Base-by-base conservation (phyloP, 2,888 invertebrate genomes). In the Phania funesta region DNA sequence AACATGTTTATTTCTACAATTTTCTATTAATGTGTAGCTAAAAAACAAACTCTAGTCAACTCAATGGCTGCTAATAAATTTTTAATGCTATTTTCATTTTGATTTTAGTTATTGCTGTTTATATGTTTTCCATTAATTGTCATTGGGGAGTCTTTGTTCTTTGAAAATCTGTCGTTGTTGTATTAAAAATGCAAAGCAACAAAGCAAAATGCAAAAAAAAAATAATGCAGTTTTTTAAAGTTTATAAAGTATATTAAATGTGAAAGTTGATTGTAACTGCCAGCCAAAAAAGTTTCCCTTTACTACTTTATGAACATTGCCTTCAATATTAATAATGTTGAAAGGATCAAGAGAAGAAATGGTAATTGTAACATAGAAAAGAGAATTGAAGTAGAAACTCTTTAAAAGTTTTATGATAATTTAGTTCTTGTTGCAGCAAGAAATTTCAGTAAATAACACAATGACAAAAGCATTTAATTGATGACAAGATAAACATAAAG, bases 251-350 rank as follows among this genome's bases (percentile, higher is more conserved):
- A n/a, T n/a, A 67, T 58, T 58, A 46, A 48, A 58, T 48, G 18
- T 56, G 65, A 74, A 74, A 54, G 74, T 56, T 74, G 64, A 22
- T 20, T 46, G 56, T 18, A 29, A 20, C 60, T 52, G 35, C 8
- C 26, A 38, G 24, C 44, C 7, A 62, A 50, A 29, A 24, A 35
- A 24, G 32, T 52, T 41, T 62, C 22, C 18, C 13, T 50, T 54
- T 74, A 20, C 41, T 26, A 44, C 13, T 56, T 65, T 75, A 65
- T 58, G 38, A 48, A 65, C 65, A 75, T 75, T 75, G 41, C 8
- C 54, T 65, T 22, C 58, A 58, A 65, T 65, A 56, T 46, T 18
- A 18, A 48, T 75, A 48, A 48, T 46, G 44, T 46, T 54, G 35
- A 48, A 56, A 38, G 35, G 29, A 70, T 48, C 58, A 56, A 22